A percentile compares a stretch with the other conserved stretches of the same genome.
These are phyloP conservation scores for Ormyrus rosae DNA, from an alignment of 2,888 invertebrate genomes.

Conservation along the genomic window DNA sequence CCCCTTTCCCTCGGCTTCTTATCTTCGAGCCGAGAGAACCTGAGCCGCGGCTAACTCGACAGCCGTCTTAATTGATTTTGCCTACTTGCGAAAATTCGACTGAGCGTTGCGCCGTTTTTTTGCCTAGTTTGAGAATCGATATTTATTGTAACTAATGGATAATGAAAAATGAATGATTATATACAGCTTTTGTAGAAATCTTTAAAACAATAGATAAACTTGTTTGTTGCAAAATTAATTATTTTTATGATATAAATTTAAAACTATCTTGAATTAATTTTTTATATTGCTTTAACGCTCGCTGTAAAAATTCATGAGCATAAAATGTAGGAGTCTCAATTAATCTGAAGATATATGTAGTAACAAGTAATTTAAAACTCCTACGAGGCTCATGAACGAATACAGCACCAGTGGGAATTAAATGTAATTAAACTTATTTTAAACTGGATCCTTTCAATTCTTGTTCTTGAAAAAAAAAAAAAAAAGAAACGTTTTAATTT, in stretches of 20 bases:
- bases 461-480: no score
- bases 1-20: not conserved
- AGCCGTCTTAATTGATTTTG: slow-evolving; percentile 29
- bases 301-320: not conserved
- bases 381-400: not conserved
- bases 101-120: not conserved
- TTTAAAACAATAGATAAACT: no score
- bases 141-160: no score
- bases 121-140: no score
- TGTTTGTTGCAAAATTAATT: no score
- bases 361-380: slow-evolving; percentile 15
- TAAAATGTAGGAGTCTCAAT: not conserved
- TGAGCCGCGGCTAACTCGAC: not conserved
- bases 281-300: no score
- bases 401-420: not conserved
- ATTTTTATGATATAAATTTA: no score
- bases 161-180: no score
- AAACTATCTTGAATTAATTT: no score
- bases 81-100: slow-evolving; percentile 20
- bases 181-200: no score
- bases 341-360: slow-evolving; percentile 5
- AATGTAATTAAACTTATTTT: not conserved
- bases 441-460: no score
- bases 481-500: no score
- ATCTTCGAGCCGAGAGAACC: not conserved